A percentile compares a stretch with the other conserved stretches of the same genome.
phyloP scores from a whole-genome alignment of 2,888 invertebrate genomes.

The Aquatica leii region DNA sequence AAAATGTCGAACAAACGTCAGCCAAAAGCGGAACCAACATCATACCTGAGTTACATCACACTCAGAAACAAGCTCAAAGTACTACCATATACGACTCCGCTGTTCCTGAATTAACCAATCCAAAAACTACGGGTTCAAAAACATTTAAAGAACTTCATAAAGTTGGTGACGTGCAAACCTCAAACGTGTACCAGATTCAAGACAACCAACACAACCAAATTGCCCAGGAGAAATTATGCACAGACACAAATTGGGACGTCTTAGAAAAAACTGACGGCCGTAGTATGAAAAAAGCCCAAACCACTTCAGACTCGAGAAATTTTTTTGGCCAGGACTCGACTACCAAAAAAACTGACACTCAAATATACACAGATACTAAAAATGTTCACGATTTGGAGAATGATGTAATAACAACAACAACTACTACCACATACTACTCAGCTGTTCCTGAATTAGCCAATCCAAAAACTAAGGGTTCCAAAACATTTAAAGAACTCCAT shows the following conservation, averaged over 20 bases:
- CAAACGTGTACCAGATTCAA: slow-evolving; percentile 44
- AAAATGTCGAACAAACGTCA: slow-evolving; percentile 64
- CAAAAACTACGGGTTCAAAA: slow-evolving; percentile 61
- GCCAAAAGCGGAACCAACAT: slow-evolving; percentile 67
- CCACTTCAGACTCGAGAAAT: slow-evolving; percentile 32
- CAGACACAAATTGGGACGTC: slow-evolving; percentile 41
- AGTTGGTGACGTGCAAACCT: slow-evolving; percentile 54
- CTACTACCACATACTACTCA: slow-evolving; percentile 65
- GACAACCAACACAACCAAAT: slow-evolving; percentile 11
- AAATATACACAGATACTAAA: slow-evolving; percentile 45
- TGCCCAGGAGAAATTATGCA: no score
- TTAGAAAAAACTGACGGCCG: slow-evolving; percentile 25
- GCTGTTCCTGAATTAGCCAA: slow-evolving; percentile 62
- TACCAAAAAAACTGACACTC: slow-evolving; percentile 19
- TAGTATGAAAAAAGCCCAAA: slow-evolving; percentile 19
- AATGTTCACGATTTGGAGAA: slow-evolving; percentile 44
- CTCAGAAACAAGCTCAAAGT: slow-evolving; percentile 64
- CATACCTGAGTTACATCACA: slow-evolving; percentile 65
- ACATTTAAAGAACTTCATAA: slow-evolving; percentile 59
- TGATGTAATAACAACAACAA: slow-evolving; percentile 48
- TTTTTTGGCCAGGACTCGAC: slow-evolving; percentile 33
- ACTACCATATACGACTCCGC: slow-evolving; percentile 67
- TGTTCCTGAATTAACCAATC: slow-evolving; percentile 61
- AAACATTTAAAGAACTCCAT: slow-evolving; percentile 60
- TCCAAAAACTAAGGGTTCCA: slow-evolving; percentile 60